Evolutionary conservation across 2,888 invertebrate genomes (phyloP).

Genomic region (Pseudococcus viburni): DNA sequence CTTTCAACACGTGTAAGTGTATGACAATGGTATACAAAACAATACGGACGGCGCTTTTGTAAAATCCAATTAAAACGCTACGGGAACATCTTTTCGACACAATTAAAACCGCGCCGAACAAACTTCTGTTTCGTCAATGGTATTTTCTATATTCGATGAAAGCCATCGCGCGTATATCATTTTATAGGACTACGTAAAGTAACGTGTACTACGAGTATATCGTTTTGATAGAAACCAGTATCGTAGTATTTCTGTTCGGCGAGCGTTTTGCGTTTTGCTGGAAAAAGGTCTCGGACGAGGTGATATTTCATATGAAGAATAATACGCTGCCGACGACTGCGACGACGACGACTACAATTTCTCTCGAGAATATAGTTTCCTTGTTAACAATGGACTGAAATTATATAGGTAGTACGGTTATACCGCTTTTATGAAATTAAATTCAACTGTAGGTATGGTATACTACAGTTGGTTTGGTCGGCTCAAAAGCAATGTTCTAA

Average conservation of each 20-base stretch:
- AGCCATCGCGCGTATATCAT: background rate
- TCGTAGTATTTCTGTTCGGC: background rate
- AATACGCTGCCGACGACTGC: background rate
- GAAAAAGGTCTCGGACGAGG: background rate
- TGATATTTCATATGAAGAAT: background rate
- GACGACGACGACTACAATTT: background rate
- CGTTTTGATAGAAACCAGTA: background rate
- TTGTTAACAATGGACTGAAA: background rate
- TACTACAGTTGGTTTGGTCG: background rate
- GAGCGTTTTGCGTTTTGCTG: background rate
- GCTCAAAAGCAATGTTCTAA: too few species aligned
- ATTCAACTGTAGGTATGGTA: background rate
- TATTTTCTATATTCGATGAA: background rate
- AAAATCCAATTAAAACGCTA: background rate
- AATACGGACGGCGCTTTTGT: background rate
- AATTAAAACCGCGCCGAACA: background rate
- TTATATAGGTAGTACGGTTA: background rate
- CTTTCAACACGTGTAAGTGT: background rate
- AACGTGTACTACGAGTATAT: background rate
- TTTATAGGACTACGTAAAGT: background rate
- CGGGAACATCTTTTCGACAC: background rate
- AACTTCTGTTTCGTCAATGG: background rate
- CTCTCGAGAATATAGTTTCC: slow-evolving; percentile 1
- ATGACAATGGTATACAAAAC: background rate
- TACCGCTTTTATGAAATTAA: background rate